Evolutionary conservation across 2,888 invertebrate genomes (phyloP).

Genomic region (Harmothoe impar): DNA sequence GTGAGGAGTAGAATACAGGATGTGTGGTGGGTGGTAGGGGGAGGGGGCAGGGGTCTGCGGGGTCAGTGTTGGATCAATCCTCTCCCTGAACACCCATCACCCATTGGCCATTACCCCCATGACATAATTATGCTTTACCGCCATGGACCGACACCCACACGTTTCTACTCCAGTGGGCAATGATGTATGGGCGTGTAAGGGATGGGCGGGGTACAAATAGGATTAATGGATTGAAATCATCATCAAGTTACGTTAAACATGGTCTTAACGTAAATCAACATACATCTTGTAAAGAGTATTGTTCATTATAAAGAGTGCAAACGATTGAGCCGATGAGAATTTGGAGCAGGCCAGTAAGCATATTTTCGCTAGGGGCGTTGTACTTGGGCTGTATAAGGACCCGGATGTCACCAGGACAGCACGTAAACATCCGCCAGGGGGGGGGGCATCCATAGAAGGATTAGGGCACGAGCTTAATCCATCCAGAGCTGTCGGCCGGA

Average conservation of each 20-base stretch:
- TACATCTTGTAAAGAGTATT: too few relatives aligned
- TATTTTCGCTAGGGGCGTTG: background rate
- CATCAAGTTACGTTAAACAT: too few relatives aligned
- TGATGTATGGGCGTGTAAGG: background rate
- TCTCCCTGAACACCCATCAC: background rate
- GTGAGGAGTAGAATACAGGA: too few relatives aligned
- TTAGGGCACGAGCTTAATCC: too few relatives aligned
- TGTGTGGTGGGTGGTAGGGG: too few relatives aligned
- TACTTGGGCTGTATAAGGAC: background rate
- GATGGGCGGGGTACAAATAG: background rate
- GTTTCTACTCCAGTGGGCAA: too few relatives aligned
- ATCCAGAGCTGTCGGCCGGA: too few relatives aligned
- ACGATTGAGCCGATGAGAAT: background rate
- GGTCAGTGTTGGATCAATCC: background rate
- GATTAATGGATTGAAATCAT: too few relatives aligned
- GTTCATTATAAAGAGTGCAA: background rate
- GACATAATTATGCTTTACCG: constrained; percentile 18
- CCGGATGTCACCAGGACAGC: background rate
- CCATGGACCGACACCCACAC: background rate
- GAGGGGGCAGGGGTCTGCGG: too few relatives aligned
- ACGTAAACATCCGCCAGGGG: background rate
- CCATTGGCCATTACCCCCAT: background rate
- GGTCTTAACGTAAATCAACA: too few relatives aligned
- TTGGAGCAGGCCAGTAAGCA: background rate
- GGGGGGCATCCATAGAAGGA: background rate